Evolutionary conservation across 2,797 vertebrate species (phyloP).

Genomic region (Sebastes hubbsi): DNA sequence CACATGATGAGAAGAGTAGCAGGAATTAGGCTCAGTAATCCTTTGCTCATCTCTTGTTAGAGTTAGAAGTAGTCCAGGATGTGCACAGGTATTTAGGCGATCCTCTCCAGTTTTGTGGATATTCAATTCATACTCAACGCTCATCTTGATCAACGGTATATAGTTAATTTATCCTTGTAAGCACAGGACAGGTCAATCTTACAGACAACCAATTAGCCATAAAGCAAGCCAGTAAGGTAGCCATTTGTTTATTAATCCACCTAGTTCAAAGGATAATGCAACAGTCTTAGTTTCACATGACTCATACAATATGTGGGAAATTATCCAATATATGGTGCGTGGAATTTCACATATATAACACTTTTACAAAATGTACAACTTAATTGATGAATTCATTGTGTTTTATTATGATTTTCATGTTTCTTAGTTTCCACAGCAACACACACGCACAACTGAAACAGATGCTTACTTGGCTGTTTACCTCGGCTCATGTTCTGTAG

Average conservation of each 20-base stretch:
- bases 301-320: neutral
- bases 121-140: constrained; percentile 3
- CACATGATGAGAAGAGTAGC: constrained; percentile 72
- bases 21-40: constrained; percentile 68
- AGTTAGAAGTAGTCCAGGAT: constrained; percentile 11
- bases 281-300: neutral
- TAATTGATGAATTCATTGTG: neutral
- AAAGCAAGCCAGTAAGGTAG: neutral
- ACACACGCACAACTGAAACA: neutral
- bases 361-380: neutral
- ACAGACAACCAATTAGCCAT: neutral
- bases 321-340: neutral
- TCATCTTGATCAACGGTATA: neutral
- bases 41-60: constrained; percentile 53
- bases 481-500: neutral
- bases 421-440: neutral
- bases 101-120: neutral
- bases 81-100: constrained; percentile 45
- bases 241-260: neutral
- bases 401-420: neutral
- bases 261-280: neutral
- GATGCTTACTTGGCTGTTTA: neutral
- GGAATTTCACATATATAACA: neutral
- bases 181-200: neutral
- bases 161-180: constrained; percentile 11